Base-by-base conservation (phyloP, 1,140 invertebrate species). In the Rhyzopertha dominica region DNA sequence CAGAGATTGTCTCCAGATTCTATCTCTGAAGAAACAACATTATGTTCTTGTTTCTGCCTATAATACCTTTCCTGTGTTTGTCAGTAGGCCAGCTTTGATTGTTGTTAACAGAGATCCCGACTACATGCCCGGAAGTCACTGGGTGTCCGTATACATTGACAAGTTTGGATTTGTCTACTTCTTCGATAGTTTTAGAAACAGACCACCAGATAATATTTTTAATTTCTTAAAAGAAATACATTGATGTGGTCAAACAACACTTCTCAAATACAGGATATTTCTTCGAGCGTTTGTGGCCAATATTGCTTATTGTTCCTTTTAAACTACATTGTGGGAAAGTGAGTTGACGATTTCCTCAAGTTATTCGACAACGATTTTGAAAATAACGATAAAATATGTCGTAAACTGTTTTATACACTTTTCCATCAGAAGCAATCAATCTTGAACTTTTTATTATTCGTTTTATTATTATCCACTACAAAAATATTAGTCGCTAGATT, bases 101-200 rank as follows among this genome's bases (percentile, higher is more conserved):
- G 14, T 35, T 8, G 14, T 35, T 20, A 35, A 35, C 14, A 5
- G 5, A 22, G 13, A n/a, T 10, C 35, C 35, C 1, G 16, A 18
- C 5, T 37, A 37, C 10, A 20, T 20, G 17, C 16, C 16, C 5
- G 35, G 35, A 10, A 37, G 17, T 37, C 19, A 37, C 12, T 20
- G 35, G 35, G 14, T 10, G 10, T 12, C 16, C 9, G 5, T 20
- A 1, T 18, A 20, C 35, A 4, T 37, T 14, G 32, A 35, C 16
- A 18, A 37, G n/a, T n/a, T n/a, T n/a, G n/a, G n/a, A n/a, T n/a
- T n/a, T n/a, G n/a, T n/a, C n/a, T 17, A 17, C 10, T 37, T 37
- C 18, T 37, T 37, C 17, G 35, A 37, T 18, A 37, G 35, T 18
- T 37, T 37, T 18, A 24, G 35, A 20, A 18, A 20, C n/a, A 9